Percentiles rank a stretch among this genome's conserved stretches.
Conservation (phyloP, 1,140 invertebrate genomes). For the Aplysia californica region DNA sequence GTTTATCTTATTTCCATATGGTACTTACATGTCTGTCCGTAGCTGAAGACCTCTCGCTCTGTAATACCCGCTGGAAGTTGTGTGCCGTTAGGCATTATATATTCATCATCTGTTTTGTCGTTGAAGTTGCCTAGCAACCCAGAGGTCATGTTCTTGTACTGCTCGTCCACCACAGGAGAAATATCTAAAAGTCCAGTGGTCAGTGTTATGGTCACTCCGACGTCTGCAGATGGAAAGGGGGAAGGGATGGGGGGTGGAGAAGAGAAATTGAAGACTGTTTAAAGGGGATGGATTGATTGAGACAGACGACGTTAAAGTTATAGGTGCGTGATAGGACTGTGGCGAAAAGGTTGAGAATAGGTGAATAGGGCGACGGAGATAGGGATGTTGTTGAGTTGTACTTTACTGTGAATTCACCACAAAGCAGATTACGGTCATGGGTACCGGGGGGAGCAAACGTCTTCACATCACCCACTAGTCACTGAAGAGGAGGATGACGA, state of each 20-base stretch:
- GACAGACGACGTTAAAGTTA: background rate
- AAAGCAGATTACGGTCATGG: too few relatives aligned
- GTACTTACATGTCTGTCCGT: conserved; percentile 37
- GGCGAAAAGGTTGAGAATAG: too few relatives aligned
- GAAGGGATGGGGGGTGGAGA: conserved; percentile 64
- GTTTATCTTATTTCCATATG: too few relatives aligned
- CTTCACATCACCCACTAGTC: too few relatives aligned
- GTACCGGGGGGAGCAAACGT: too few relatives aligned
- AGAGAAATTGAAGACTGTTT: background rate
- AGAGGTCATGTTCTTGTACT: background rate
- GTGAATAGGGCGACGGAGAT: too few relatives aligned
- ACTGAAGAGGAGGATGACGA: too few relatives aligned
- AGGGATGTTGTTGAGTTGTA: too few relatives aligned
- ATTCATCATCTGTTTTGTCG: conserved; percentile 29
- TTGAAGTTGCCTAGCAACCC: conserved; percentile 37
- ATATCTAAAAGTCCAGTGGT: background rate
- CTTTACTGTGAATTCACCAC: too few relatives aligned
- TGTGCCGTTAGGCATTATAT: conserved; percentile 27
- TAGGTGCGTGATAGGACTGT: background rate
- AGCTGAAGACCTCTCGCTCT: conserved; percentile 21
- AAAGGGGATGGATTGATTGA: background rate
- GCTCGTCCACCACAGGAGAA: conserved; percentile 62
- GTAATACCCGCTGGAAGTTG: background rate
- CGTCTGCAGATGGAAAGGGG: background rate
- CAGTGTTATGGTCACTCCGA: conserved; percentile 6